Base-by-base conservation (phyloP, 2,888 invertebrate genomes). In the Aphodius sticticus region DNA sequence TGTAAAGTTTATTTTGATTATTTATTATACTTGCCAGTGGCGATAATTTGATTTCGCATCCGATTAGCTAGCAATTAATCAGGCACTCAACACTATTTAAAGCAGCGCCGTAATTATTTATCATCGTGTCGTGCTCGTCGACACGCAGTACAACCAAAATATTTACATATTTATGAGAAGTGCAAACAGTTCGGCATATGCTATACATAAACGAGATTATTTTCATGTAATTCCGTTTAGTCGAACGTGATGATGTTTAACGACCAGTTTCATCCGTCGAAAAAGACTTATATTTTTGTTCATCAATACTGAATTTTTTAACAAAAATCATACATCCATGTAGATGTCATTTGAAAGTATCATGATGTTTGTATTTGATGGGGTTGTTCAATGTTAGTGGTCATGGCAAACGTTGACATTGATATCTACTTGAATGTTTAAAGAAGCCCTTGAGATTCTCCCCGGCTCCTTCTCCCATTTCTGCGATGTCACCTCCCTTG, bases 41-140 rank as follows among this genome's bases (percentile, higher is more conserved):
- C 53, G 53, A 53, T 53, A 53, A 53, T 53, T 53, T 53, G 53
- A 53, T 53, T 53, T 53, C 53, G 53, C 53, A 1, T 53, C 9
- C 53, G 53, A 53, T 53, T 53, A 53, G 53, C 53, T 53, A 53
- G 53, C 53, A 53, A 53, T 53, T 53, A 53, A 53, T 53, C 53
- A 53, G 53, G 53, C 53, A 53, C 53, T 53, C 53, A 53, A 53
- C 53, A 53, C 53, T 53, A 53, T 53, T 53, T 53, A 53, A 53
- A 53, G 53, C 53, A 53, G 4, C 53, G 12, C 53, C 53, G 53
- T 53, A 53, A 53, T 53, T 53, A 53, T 53, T 53, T 53, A 53
- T 53, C 53, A 53, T 53, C 53, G 53, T 53, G 53, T 53, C 53
- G 53, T 53, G 53, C 53, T 53, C 53, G 53, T 53, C 53, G 53